Base-by-base conservation (phyloP, 2,797 vertebrate genomes). In the Manis pentadactyla region DNA sequence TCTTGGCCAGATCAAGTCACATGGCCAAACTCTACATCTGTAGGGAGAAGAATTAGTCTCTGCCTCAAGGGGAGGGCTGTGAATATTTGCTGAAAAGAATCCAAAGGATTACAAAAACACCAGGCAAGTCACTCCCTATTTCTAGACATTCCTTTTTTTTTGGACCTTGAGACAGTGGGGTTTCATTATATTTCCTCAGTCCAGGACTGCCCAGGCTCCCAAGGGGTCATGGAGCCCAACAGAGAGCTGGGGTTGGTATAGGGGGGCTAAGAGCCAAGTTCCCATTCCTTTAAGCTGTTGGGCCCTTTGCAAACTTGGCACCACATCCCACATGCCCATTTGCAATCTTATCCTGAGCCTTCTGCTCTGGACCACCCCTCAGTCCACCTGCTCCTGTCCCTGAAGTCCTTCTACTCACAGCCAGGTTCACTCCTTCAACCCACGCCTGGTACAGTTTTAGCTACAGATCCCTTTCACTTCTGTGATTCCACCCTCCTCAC, bases 91-190 rank as follows among this genome's bases (percentile, higher is more conserved):
- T 63, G 55, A 46, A 55, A 66, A 57, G 59, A 71, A 19, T 53
- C 19, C 34, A 53, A 63, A 42, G 3, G 8, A 5, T 42, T 31
- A 10, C 34, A 37, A 83, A 87, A n/a, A 59, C 29, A 9, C 75
- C 8, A 49, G 69, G 13, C 31, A 39, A 18, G 66, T 55, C 11
- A 0, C 14, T 78, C 12, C 34, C 9, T 31, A 21, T 10, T 34
- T 64, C 29, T n/a, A 14, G 69, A 53, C 18, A n/a, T 2, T 46
- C 42, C 42, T 10, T 46, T 46, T 59, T 31, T 73, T 69, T 14
- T 37, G 8, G 46, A 18, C 2, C 13, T 37, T 0, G 27, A 19
- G 21, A 39, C 1, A 9, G 18, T 13, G 53, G 46, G 6, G 9
- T 68, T 55, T 29, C 42, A 31, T 61, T 53, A 11, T 51, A 61